Conservation (phyloP, 2,113 vertebrate genomes). For the Dasyprocta punctata region DNA sequence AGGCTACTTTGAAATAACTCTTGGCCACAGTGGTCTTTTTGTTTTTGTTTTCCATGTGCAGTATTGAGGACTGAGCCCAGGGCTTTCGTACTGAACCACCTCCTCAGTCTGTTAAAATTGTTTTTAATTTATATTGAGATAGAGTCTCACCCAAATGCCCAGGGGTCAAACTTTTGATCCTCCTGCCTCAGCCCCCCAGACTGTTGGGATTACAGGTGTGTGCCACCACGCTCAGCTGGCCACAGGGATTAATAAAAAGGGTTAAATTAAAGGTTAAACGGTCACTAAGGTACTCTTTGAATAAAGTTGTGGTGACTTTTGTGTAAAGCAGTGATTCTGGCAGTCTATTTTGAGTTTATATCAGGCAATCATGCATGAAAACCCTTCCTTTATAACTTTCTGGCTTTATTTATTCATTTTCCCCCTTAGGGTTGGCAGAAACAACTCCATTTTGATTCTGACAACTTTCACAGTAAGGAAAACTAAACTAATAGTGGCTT, state of each 20-base stretch:
- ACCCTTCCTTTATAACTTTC: not conserved
- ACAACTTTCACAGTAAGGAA: not conserved
- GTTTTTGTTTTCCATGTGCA: not conserved
- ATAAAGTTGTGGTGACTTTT: not conserved
- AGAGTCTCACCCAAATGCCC: not conserved
- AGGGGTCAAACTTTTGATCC: not conserved
- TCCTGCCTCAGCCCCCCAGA: not conserved
- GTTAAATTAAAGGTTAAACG: not conserved
- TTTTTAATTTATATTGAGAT: not conserved
- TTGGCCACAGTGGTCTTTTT: not conserved
- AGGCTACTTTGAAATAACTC: not conserved
- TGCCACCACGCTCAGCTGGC: not conserved
- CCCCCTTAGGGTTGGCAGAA: not conserved
- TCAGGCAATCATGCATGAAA: not conserved
- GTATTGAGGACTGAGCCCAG: not conserved
- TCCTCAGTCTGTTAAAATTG: not conserved
- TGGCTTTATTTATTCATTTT: not conserved
- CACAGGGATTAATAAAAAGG: not conserved
- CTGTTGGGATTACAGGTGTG: not conserved
- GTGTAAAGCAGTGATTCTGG: not conserved
- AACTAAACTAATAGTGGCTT: not conserved
- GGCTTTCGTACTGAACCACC: not conserved
- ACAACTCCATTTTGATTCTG: not conserved
- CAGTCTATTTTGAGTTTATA: not conserved
- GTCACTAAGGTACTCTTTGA: not conserved